Percentiles rank a stretch among this genome's conserved stretches.
phyloP scores from a whole-genome alignment of 2,113 vertebrate species.

The Cyphomyrus plagiostoma region DNA sequence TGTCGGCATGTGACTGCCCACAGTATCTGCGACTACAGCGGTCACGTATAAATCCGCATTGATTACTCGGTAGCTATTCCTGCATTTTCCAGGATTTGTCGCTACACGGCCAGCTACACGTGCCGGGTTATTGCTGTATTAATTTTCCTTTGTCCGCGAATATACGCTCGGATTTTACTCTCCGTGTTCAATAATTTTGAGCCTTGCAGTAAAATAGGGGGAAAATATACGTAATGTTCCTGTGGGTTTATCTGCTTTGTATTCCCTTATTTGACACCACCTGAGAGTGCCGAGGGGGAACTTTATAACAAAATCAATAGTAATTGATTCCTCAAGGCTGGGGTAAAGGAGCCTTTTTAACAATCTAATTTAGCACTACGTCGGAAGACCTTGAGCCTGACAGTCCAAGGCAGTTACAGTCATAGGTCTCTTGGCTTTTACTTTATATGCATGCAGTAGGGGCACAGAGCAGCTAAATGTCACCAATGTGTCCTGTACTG shows the following conservation, averaged over 20 bases:
- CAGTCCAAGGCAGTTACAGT: constrained; percentile 42
- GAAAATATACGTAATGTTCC: constrained; percentile 51
- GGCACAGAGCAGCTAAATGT: constrained; percentile 53
- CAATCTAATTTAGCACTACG: constrained; percentile 53
- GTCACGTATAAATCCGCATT: neutral
- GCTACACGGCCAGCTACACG: neutral
- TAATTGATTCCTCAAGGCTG: constrained; percentile 60
- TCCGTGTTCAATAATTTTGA: constrained; percentile 41
- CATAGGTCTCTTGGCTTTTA: constrained; percentile 34
- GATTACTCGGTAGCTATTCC: neutral
- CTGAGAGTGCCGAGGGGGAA: constrained; percentile 49
- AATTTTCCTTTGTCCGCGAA: constrained; percentile 11
- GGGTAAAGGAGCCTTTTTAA: constrained; percentile 44
- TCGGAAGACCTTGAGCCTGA: constrained; percentile 43
- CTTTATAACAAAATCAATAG: constrained; percentile 60
- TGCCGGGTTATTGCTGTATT: neutral
- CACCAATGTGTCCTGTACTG: constrained; percentile 48
- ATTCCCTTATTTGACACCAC: constrained; percentile 54
- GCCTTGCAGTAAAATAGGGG: constrained; percentile 36
- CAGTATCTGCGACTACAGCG: neutral
- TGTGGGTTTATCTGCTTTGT: constrained; percentile 62
- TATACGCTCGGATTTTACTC: constrained; percentile 21
- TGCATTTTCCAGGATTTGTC: neutral
- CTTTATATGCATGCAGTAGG: constrained; percentile 47
- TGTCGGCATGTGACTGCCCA: neutral